Evolutionary conservation across 2,888 invertebrate species (phyloP).

Genomic region (Nemotelus nigrinus): DNA sequence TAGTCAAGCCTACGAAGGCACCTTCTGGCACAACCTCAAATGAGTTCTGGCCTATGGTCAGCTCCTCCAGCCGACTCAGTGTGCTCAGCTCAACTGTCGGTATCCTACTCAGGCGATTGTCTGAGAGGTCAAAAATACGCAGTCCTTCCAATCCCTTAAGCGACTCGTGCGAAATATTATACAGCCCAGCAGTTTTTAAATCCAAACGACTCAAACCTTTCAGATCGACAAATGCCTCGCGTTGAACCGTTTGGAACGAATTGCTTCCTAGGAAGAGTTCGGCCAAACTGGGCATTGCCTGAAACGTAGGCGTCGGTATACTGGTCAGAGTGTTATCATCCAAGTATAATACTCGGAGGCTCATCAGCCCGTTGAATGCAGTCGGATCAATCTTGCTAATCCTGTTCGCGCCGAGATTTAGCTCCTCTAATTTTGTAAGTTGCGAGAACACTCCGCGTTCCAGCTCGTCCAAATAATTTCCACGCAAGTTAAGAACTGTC

Average conservation of each 20-base stretch:
- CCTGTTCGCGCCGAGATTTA: constrained; percentile 86
- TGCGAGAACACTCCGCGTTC: constrained; percentile 79
- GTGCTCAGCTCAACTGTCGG: constrained; percentile 80
- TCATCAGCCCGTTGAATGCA: constrained; percentile 79
- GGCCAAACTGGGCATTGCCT: constrained; percentile 79
- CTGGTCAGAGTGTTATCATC: constrained; percentile 84
- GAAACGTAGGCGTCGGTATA: constrained; percentile 79
- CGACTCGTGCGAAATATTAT: constrained; percentile 80
- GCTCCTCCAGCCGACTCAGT: constrained; percentile 79
- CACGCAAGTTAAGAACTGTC: constrained; percentile 82
- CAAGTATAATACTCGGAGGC: constrained; percentile 81
- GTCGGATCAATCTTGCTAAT: constrained; percentile 81
- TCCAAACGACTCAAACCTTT: constrained; percentile 80
- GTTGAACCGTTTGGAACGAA: constrained; percentile 78
- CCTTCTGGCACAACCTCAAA: constrained; percentile 76
- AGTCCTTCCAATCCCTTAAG: constrained; percentile 81
- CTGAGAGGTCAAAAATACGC: constrained; percentile 80
- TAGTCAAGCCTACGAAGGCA: constrained; percentile 81
- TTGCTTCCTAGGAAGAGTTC: constrained; percentile 87
- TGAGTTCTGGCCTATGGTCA: constrained; percentile 85
- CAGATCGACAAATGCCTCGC: constrained; percentile 81
- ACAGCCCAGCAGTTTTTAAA: constrained; percentile 81
- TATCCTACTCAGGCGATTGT: constrained; percentile 78
- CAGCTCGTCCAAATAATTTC: constrained; percentile 83
- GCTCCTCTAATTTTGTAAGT: constrained; percentile 80